Base-by-base conservation (phyloP, 2,113 vertebrate species). In the Eublepharis macularius region DNA sequence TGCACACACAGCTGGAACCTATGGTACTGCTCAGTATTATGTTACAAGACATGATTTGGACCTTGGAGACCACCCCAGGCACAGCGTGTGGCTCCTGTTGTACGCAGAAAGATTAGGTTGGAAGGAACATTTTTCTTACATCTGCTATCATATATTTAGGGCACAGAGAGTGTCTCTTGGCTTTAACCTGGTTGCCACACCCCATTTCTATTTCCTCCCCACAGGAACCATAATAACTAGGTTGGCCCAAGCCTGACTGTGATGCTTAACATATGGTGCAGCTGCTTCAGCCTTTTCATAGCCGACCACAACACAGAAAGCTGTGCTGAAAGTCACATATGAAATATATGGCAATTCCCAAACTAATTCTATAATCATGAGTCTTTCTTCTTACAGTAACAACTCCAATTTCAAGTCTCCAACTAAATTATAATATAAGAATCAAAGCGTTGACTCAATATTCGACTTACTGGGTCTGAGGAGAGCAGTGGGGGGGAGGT, bases 211-310 rank as follows among this genome's bases (percentile, higher is more conserved):
- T 80, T 83, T 83, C 84, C 57, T 88, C 12, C 7, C 74, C 34
- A 36, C 43, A 54, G 81, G 39, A 54, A 84, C 60, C 74, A 41
- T 76, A 49, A 47, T 72, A 34, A 65, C 36, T 45, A 34, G 74
- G 14, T 75, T 45, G 5, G 13, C 1, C 68, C 26, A 0, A 2
- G 16, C 54, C 85, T 66, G 41, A 76, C 45, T 26, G 1, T 1
- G 43, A 76, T 17, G 80, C 29, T 8, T 24, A 82, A 80, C 19
- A 45, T 0, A 39, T 79, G 24, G 24, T 82, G 47, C 76, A 92
- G 86, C 84, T 90, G 81, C 78, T 90, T 63, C 84, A 80, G 84
- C 26, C 84, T 80, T 86, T 86, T 65, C 54, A 65, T 47, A 39
- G 54, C 39, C 74, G 77, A 80, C 68, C 69, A 74, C 41, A 17